phyloP scores from a whole-genome alignment of 2,888 invertebrate genomes.

The Sympetrum striolatum region DNA sequence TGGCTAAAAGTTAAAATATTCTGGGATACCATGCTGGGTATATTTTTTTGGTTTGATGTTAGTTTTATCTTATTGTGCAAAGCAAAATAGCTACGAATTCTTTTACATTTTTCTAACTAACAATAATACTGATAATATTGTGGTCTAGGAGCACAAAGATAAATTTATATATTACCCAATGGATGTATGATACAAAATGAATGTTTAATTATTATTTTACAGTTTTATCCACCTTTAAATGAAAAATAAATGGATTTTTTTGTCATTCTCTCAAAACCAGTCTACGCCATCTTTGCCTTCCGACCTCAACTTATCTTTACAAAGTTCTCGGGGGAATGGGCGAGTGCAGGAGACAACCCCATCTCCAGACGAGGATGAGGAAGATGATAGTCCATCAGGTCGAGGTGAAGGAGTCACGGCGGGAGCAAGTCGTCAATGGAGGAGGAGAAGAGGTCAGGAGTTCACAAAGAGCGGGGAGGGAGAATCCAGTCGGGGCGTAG shows the following conservation, averaged over 20 bases:
- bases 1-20: no score
- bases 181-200: no score
- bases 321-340: slow-evolving; percentile 22
- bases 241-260: neutral
- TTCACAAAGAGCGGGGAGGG: neutral
- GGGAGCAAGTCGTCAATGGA: neutral
- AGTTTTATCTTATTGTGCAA: no score
- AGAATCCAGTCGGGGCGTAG: slow-evolving; percentile 6
- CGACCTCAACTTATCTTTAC: neutral
- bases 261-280: neutral
- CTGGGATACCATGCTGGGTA: no score
- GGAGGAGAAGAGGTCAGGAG: slow-evolving; percentile 10
- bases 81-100: no score
- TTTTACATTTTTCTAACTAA: no score
- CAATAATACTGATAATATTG: no score
- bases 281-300: neutral
- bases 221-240: no score
- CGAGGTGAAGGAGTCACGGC: neutral
- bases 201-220: no score
- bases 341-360: slow-evolving; percentile 21
- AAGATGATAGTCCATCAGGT: neutral
- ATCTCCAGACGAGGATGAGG: slow-evolving; percentile 24
- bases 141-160: no score
- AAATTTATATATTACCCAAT: no score
- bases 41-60: no score